A percentile compares a stretch with the other conserved stretches of the same genome.
Conservation (phyloP, 2,888 invertebrate genomes). For the Tricholauxania praeusta region DNA sequence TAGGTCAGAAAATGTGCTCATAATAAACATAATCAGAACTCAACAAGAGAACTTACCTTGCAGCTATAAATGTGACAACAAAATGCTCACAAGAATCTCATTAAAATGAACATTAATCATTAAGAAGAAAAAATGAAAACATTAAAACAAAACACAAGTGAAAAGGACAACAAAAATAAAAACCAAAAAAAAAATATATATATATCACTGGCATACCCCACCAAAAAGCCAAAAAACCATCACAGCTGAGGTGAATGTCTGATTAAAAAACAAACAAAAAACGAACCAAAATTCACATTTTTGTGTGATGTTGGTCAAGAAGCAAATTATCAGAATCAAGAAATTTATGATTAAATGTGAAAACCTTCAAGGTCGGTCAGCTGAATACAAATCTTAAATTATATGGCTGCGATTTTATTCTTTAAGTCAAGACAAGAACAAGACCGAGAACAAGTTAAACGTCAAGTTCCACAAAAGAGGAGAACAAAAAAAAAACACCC, state of each 20-base stretch:
- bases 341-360: slow-evolving; percentile 59
- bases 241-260: neutral
- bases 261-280: slow-evolving; percentile 36
- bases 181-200: neutral
- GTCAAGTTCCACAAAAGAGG: too few relatives aligned
- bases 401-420: too few relatives aligned
- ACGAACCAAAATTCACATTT: slow-evolving; percentile 22
- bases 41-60: neutral
- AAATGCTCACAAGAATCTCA: slow-evolving; percentile 63
- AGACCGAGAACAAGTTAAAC: too few relatives aligned
- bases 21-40: too few relatives aligned
- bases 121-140: slow-evolving; percentile 34
- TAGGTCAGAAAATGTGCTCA: too few relatives aligned
- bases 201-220: too few relatives aligned
- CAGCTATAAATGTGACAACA: neutral
- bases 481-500: too few relatives aligned
- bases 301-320: slow-evolving; percentile 17
- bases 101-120: slow-evolving; percentile 65
- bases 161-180: slow-evolving; percentile 32
- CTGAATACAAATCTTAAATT: slow-evolving; percentile 24
- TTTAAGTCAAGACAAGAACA: too few relatives aligned
- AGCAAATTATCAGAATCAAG: slow-evolving; percentile 38
- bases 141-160: slow-evolving; percentile 28
- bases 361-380: slow-evolving; percentile 61
- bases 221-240: too few relatives aligned